Percentiles rank a stretch among this genome's conserved stretches.
Evolutionary conservation across 2,113 vertebrate genomes (phyloP).

Genomic region (Puntigrus tetrazona): DNA sequence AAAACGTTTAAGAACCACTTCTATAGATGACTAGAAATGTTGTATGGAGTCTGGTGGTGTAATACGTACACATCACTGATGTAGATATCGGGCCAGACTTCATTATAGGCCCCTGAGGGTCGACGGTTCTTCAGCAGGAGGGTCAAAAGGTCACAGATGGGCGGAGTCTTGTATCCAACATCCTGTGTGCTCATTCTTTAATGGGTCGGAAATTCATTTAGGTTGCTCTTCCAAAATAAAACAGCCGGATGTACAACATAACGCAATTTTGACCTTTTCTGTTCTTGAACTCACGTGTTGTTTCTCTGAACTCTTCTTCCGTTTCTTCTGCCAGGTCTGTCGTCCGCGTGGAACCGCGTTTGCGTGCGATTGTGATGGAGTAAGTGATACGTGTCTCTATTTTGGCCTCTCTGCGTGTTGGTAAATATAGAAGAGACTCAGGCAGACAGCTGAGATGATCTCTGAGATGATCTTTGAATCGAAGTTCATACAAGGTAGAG

Average conservation of each 20-base stretch:
- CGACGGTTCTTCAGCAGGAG: slow-evolving; percentile 73
- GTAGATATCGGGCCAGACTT: slow-evolving; percentile 76
- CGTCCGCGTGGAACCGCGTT: background rate
- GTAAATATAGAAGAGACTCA: slow-evolving; percentile 27
- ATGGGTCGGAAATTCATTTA: background rate
- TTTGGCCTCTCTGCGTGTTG: background rate
- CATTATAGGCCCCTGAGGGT: slow-evolving; percentile 69
- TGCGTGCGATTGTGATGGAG: slow-evolving; percentile 17
- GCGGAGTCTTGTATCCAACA: slow-evolving; percentile 67
- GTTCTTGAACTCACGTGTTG: background rate
- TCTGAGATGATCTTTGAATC: background rate
- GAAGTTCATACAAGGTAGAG: too few species aligned
- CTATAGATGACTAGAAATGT: background rate
- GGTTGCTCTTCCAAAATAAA: background rate
- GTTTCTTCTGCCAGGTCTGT: background rate
- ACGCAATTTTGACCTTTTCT: background rate
- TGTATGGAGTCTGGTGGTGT: background rate
- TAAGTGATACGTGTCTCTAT: slow-evolving; percentile 4
- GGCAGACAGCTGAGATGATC: slow-evolving; percentile 1
- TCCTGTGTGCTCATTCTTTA: slow-evolving; percentile 52
- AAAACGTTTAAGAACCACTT: too few species aligned
- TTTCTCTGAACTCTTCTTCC: background rate
- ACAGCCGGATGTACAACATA: background rate
- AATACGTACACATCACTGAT: slow-evolving; percentile 71
- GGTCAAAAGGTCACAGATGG: slow-evolving; percentile 69